These are phyloP conservation scores for Leucoraja erinaceus DNA, from an alignment of 2,113 vertebrate genomes.

Conservation along the genomic window DNA sequence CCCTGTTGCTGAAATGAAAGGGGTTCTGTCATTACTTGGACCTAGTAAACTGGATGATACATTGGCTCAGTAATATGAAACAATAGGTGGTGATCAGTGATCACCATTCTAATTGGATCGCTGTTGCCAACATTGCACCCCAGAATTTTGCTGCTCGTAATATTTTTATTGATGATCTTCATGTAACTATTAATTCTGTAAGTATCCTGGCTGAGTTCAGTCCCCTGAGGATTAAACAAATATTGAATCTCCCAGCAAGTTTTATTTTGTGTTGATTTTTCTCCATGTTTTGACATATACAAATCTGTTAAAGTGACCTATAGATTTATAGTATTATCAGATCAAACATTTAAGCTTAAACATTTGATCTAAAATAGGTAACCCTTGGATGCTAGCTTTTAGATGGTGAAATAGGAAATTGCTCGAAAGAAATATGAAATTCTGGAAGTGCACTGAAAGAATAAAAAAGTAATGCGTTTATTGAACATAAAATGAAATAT, in stretches of 20 bases:
- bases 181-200: background rate
- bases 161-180: background rate
- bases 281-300: background rate
- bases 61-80: slow-evolving; percentile 26
- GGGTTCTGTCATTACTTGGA: background rate
- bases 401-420: background rate
- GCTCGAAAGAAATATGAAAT: too few relatives aligned
- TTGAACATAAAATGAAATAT: too few relatives aligned
- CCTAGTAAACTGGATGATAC: background rate
- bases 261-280: background rate
- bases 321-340: background rate
- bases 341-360: background rate
- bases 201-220: background rate
- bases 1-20: background rate
- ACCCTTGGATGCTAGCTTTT: background rate
- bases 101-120: background rate
- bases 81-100: background rate
- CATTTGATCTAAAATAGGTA: background rate
- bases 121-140: background rate
- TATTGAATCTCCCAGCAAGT: background rate
- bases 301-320: background rate
- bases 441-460: too few relatives aligned
- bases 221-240: background rate
- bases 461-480: too few relatives aligned
- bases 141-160: background rate